These are phyloP conservation scores for Eupithecia abbreviata DNA, from an alignment of 2,888 invertebrate species.

Conservation along the genomic window DNA sequence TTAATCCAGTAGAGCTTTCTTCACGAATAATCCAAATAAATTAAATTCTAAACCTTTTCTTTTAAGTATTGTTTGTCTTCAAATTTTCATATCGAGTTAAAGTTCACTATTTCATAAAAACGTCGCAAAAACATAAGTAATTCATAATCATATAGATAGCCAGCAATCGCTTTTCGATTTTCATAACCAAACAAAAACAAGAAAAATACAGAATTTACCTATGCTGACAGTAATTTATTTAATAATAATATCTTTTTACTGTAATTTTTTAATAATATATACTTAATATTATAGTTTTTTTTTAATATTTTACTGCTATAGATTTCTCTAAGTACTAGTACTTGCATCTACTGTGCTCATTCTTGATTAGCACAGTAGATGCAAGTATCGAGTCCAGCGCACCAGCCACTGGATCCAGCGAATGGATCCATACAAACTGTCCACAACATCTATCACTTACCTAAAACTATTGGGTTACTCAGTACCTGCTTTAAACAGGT, in stretches of 20 bases:
- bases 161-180: no score
- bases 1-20: neutral
- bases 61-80: neutral
- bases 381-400: neutral
- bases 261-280: no score
- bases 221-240: no score
- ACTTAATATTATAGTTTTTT: no score
- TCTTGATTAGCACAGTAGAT: neutral
- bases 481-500: conserved; percentile 18
- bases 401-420: conserved; percentile 7
- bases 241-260: no score
- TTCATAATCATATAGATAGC: no score
- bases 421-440: conserved; percentile 1
- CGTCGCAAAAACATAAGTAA: no score
- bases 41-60: neutral
- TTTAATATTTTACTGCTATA: no score
- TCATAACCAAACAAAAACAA: no score
- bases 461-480: conserved; percentile 27
- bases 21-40: no score
- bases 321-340: no score
- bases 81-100: neutral
- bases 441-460: neutral
- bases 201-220: neutral
- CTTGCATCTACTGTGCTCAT: no score
- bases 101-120: neutral